Evolutionary conservation across 2,113 vertebrate genomes (phyloP), one percentile per base, ranked within the genome.

Genomic region (Anas platyrhynchos): DNA sequence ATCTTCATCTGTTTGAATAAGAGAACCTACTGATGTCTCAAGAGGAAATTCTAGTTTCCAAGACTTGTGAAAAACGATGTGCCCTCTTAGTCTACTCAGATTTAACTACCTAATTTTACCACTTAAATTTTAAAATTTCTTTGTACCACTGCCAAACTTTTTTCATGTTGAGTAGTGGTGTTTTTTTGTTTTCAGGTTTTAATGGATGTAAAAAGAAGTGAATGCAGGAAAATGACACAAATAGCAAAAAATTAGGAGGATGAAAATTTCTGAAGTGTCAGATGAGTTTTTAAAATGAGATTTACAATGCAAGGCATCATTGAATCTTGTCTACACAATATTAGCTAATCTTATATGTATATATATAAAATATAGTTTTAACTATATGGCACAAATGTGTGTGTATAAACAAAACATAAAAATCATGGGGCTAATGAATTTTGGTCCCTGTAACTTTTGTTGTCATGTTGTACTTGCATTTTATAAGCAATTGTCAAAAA

Each of bases 401-500:
- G 16, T 82, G 26, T 59, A 31, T 41, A 79, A 90, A 74, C 46
- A 91, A 83, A 95, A 52, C 1, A 6, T 48, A 6, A 41, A 76
- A 56, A 25, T 52, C 15, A 7, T 16, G 5, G 29, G 34, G 16
- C 22, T 83, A 72, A 88, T 83, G 68, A 80, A 73, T 80, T 74
- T 63, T 4, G 5, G 7, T 61, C 89, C 43, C 74, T 91, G 8
- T 72, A 56, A 50, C 22, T 72, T 87, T 79, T 58, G 10, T 81
- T 96, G 54, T 56, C 41, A 31, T 41, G 38, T 34, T 61, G 50
- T 93, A 86, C 61, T 66, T 91, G 21, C 15, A 48, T 95, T 93
- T 96, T 38, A n/a, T 52, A 84, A 72, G 25, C 43, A 81, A 36
- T 63, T 90, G 73, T 83, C 65, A 96, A 65, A 92, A 95, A 83